A percentile compares a stretch with the other conserved stretches of the same genome.
These are phyloP conservation scores for Muscicapa striata DNA, from an alignment of 2,797 vertebrate species.

Conservation along the genomic window DNA sequence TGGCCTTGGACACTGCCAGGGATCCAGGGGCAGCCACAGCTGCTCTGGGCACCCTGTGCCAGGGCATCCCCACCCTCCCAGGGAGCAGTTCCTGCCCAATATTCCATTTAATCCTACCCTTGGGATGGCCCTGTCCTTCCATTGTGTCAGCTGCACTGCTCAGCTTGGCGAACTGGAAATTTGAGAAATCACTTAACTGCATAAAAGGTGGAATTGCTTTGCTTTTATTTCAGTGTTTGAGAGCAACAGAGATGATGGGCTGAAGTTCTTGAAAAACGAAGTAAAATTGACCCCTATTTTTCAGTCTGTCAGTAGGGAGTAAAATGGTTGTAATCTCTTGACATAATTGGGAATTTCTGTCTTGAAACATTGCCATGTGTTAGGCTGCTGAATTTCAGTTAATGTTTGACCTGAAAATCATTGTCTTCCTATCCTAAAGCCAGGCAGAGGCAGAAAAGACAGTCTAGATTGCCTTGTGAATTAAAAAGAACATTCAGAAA, in stretches of 20 bases:
- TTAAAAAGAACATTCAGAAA: background rate
- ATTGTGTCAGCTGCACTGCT: background rate
- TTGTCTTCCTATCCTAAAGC: background rate
- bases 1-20: background rate
- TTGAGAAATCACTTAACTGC: background rate
- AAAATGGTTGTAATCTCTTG: background rate
- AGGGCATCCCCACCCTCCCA: rapidly evolving
- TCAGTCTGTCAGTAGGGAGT: background rate
- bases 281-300: background rate
- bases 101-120: background rate
- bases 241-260: background rate
- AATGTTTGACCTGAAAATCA: background rate
- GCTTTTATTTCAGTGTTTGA: background rate
- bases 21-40: background rate
- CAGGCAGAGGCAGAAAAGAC: background rate
- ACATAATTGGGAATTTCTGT: background rate
- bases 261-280: background rate
- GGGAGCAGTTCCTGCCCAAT: background rate
- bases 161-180: background rate
- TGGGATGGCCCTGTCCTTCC: background rate
- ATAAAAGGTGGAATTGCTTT: background rate
- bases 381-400: background rate
- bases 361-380: background rate
- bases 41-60: background rate
- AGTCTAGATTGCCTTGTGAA: background rate